phyloP scores from a whole-genome alignment of 2,888 invertebrate genomes.

The Euzophera pinguis region DNA sequence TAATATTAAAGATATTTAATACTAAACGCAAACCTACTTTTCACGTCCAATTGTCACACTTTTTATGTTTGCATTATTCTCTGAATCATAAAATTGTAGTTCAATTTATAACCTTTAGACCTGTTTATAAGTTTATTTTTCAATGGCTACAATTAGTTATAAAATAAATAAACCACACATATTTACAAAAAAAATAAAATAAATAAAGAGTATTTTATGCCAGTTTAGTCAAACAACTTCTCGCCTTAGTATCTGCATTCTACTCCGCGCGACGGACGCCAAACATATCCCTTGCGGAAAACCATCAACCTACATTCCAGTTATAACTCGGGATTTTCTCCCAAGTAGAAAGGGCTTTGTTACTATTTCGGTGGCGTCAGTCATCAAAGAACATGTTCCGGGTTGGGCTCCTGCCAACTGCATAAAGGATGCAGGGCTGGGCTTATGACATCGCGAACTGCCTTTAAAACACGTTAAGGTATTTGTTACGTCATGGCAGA shows the following conservation, averaged over 20 bases:
- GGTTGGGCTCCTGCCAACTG: conserved; percentile 59
- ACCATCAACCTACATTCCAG: conserved; percentile 20
- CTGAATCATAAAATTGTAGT: too few relatives aligned
- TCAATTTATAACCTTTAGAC: too few relatives aligned
- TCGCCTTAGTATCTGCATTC: background rate
- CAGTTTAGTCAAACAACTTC: background rate
- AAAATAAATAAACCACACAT: too few relatives aligned
- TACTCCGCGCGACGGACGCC: background rate
- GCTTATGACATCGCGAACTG: conserved; percentile 45
- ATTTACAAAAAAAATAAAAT: too few relatives aligned
- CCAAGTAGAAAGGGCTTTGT: conserved; percentile 26
- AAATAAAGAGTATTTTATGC: too few relatives aligned
- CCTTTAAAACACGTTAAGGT: conserved; percentile 2
- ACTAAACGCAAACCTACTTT: too few relatives aligned
- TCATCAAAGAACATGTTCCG: conserved; percentile 46
- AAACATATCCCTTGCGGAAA: conserved; percentile 17
- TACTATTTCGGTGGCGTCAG: conserved; percentile 23
- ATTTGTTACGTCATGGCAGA: background rate
- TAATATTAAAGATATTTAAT: too few relatives aligned
- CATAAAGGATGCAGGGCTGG: conserved; percentile 55
- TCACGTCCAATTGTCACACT: too few relatives aligned
- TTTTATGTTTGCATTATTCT: too few relatives aligned
- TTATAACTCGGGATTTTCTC: conserved; percentile 18
- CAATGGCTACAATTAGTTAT: too few relatives aligned
- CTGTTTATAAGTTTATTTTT: too few relatives aligned